Evolutionary conservation across 2,888 invertebrate species (phyloP), one percentile per base, ranked within the genome.

Genomic region (Rhorus exstirpatorius): DNA sequence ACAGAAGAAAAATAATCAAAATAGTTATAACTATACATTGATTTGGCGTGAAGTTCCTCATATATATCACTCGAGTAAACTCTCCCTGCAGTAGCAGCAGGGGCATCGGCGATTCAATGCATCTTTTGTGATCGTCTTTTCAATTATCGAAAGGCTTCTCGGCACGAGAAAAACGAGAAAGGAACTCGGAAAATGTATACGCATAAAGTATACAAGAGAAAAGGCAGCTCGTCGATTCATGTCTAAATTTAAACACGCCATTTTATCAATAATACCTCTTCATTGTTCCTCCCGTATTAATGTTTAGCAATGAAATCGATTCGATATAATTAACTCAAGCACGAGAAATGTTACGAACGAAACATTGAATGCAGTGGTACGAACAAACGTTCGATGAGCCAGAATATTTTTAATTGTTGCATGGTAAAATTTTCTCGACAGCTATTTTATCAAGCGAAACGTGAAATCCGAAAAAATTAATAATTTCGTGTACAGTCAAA

Each of bases 111-210:
- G 19, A 21, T 53, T 63, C 61, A 51, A 71, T 79, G 55, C 35
- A 46, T 55, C 65, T 46, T 58, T 71, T 71, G 65, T 65, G 55
- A 79, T 71, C 31, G 49, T 17, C 58, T 65, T 65, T 77, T 58
- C 71, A 71, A 65, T 65, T 65, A 79, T 53, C 65, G 8, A 65
- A 71, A 51, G 44, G 3, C 35, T 65, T 6, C 24, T 35, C 0
- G 55, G 19, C 12, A 38, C 44, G 31, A 44, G 44, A 26, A 10
- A 49, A 14, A 46, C n/a, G 7, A 49, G 67, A 76, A 17, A 55
- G 68, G 49, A 58, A 46, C 60, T 49, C 19, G 58, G 44, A 3
- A 17, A 44, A 24, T 41, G 35, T 10, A 6, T 14, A 7, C 49
- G 3, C 14, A 35, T n/a, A 14, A 24, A 38, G 10, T n/a, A n/a